Conservation (phyloP, 2,797 vertebrate species). For the Liasis olivaceus region DNA sequence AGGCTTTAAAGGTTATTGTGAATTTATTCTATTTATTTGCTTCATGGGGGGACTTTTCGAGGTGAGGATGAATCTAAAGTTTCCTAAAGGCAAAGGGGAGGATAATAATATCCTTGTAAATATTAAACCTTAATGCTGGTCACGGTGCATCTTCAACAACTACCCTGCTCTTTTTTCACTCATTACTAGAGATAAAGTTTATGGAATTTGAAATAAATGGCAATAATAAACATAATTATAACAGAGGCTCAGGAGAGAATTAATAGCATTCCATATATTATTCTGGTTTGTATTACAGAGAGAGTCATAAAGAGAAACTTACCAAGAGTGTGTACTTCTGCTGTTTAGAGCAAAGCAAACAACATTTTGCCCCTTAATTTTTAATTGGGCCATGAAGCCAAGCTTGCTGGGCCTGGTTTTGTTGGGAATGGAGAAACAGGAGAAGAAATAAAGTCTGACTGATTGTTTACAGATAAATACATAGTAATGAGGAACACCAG, state of each 20-base stretch:
- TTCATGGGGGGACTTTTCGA: no score
- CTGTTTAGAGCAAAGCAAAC: conserved; percentile 7
- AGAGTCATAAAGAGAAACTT: neutral
- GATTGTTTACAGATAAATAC: conserved; percentile 3
- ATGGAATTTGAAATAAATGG: conserved; percentile 32
- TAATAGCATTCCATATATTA: conserved; percentile 29
- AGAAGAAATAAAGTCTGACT: neutral
- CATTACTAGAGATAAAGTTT: conserved; percentile 26
- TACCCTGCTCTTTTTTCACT: neutral
- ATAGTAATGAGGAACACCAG: neutral
- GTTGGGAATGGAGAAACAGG: neutral
- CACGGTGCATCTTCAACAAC: neutral
- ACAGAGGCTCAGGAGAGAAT: conserved; percentile 10
- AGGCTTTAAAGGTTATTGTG: neutral
- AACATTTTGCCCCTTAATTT: conserved; percentile 16
- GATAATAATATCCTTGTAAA: no score
- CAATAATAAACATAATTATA: conserved; percentile 31
- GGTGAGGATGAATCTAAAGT: neutral
- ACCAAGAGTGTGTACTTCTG: neutral
- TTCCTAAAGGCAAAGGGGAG: no score
- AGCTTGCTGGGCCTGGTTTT: neutral
- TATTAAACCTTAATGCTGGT: no score
- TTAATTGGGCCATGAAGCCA: neutral
- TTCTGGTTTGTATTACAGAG: conserved; percentile 14
- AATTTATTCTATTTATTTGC: neutral